Base-by-base conservation (phyloP, 2,888 invertebrate genomes). In the Cactoblastis cactorum region DNA sequence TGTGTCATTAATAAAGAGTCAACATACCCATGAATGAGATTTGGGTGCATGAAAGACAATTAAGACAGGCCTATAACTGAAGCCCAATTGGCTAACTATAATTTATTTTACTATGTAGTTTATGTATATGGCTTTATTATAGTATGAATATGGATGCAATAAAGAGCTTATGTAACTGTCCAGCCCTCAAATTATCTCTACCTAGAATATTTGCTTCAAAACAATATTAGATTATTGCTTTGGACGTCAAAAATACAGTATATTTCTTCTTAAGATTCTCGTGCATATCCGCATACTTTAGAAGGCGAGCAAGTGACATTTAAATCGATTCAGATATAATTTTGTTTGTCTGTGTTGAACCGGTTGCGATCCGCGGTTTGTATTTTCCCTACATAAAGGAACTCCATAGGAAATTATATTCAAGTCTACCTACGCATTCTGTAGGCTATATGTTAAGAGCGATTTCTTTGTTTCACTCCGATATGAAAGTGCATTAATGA, bases 231-330 rank as follows among this genome's bases (percentile, higher is more conserved):
- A n/a, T n/a, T n/a, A n/a, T n/a, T n/a, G n/a, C n/a, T n/a, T n/a
- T n/a, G n/a, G n/a, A n/a, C n/a, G n/a, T n/a, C n/a, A n/a, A n/a
- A n/a, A n/a, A n/a, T n/a, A n/a, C n/a, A n/a, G n/a, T n/a, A n/a
- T n/a, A n/a, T n/a, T n/a, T n/a, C n/a, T n/a, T 6, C 3, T 28
- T 9, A 28, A 6, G 28, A 28, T 28, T 6, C 28, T 28, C 28
- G 28, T 28, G 28, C 53, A 51, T 53, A 37, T 41, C 58, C 19
- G 12, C 45, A 34, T 46, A 34, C 12, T 46, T 34, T 45, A 72
- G 77, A 83, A 87, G 87, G 87, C 82, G 71, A 83, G 69, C 87
- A 74, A 87, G 85, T 86, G 87, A 75, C 80, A 86, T 88, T 87
- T 78, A 72, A 56, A n/a, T 52, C 58, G 63, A 64, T 62, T 75